Evolutionary conservation across 2,888 invertebrate genomes (phyloP), one percentile per base, ranked within the genome.

Genomic region (Exocentrus adspersus): DNA sequence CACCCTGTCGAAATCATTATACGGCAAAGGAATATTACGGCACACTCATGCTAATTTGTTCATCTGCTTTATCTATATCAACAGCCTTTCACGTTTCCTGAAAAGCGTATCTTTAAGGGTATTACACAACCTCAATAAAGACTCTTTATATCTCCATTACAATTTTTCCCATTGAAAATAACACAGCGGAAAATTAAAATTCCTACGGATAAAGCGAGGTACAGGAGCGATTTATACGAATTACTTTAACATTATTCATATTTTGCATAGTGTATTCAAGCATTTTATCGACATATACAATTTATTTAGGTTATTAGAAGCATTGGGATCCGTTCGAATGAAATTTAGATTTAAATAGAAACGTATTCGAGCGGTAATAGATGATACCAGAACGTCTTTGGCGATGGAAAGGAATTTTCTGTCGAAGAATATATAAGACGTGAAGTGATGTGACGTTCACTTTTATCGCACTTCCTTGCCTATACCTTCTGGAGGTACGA

Each of bases 221-320:
- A 54, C 17, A 43, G 30, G n/a, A 24, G 14, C n/a, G 46, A 58
- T 58, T 48, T 58, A 41, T 46, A 21, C 24, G 30, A 58, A 58
- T 58, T 48, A 51, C 54, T 19, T 54, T 54, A 42, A 54, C 43
- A 54, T 45, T 54, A 30, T 54, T 54, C 54, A 54, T 54, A 54
- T 45, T 54, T 43, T 9, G 16, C 43, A 37, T 12, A 28, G 43
- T 10, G 43, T 54, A 54, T 54, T 54, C 42, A 24, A 28, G 24
- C 42, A 37, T 42, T 42, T 43, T 60, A 51, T 51, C 60, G 51
- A 12, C n/a, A n/a, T 41, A 32, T 51, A 17, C 51, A 51, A 60
- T 60, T 51, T 60, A 42, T 60, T 60, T 60, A 51, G 51, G 60
- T 60, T 60, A 51, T 60, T 60, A 60, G 43, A 51, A 37, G n/a